These are phyloP conservation scores for Ormia ochracea DNA, from an alignment of 2,888 invertebrate species.

Conservation along the genomic window DNA sequence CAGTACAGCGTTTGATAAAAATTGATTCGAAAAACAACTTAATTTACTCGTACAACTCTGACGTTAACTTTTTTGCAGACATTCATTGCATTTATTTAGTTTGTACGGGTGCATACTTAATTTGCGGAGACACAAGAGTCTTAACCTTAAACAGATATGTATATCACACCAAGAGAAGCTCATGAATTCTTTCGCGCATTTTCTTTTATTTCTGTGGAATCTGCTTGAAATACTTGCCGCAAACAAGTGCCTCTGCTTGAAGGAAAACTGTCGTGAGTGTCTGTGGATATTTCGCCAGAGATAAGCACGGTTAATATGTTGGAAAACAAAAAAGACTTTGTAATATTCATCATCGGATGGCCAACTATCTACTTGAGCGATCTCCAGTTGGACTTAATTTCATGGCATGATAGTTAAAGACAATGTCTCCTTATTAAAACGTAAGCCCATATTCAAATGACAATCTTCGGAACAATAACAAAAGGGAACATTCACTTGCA, in stretches of 20 bases:
- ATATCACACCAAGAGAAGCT: background rate
- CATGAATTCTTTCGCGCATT: slow-evolving; percentile 6
- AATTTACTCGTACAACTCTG: no score
- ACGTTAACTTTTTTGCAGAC: no score
- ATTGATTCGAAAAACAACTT: no score
- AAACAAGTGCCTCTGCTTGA: slow-evolving; percentile 51
- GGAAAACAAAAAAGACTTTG: slow-evolving; percentile 49
- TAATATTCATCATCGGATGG: slow-evolving; percentile 59
- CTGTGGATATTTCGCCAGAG: slow-evolving; percentile 41
- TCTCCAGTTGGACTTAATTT: slow-evolving; percentile 72
- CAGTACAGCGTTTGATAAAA: no score
- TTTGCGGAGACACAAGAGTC: no score
- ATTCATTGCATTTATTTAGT: no score
- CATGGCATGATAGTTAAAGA: slow-evolving; percentile 67
- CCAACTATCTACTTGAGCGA: slow-evolving; percentile 17
- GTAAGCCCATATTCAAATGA: slow-evolving; percentile 1
- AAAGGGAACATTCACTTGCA: slow-evolving; percentile 23
- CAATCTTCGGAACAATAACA: background rate
- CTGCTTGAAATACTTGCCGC: slow-evolving; percentile 47
- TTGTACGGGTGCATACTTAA: no score
- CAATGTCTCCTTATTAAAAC: slow-evolving; percentile 43
- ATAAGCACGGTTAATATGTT: slow-evolving; percentile 43
- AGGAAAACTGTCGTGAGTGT: background rate
- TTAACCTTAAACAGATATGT: no score
- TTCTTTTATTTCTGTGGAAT: background rate